Evolutionary conservation across 1,140 invertebrate species (phyloP), one percentile per base, ranked within the genome.

Genomic region (Chlorops oryzae): DNA sequence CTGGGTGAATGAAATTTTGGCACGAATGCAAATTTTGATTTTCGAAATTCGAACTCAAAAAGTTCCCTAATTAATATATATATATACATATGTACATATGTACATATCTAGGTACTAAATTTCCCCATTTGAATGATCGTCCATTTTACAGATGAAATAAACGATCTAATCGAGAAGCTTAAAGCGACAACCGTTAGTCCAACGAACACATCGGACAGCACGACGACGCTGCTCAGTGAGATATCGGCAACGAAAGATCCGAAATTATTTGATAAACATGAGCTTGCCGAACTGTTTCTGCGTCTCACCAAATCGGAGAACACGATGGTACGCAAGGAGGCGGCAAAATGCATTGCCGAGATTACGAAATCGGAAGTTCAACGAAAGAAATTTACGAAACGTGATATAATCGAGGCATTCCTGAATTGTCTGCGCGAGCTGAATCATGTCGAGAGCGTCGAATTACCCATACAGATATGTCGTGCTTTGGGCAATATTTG

Each of bases 401-500:
- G 66, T 47, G 73, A 80, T 32, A 73, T 87, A 12, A 77, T 85
- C 9, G 70, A 75, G 35, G 73, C 72, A 25, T 74, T 87, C 35
- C 63, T 85, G 24, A 62, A 76, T 32, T 71, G 82, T 51, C 60
- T 59, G 59, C 65, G 56, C 20, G 56, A 63, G 24, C 54, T 69
- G 46, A 43, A 34, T 22, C 54, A 61, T 5, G 56, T 73, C 10
- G 59, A 52, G 44, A 77, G 77, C 47, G 65, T 79, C 50, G 75
- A 82, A 46, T 57, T 83, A 21, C 61, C 81, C 20, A 84, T 81
- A 50, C 88, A 92, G 63, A 78, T 81, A 17, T 87, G 86, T 54
- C 77, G 90, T 59, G 88, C 88, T 5, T 72, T 94, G 18, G 90
- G 88, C 38, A 94, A 94, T 70, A 84, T 93, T 58, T 92, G 87